Conservation (phyloP, 1,140 invertebrate genomes). For the Tetramorium simillimum region DNA sequence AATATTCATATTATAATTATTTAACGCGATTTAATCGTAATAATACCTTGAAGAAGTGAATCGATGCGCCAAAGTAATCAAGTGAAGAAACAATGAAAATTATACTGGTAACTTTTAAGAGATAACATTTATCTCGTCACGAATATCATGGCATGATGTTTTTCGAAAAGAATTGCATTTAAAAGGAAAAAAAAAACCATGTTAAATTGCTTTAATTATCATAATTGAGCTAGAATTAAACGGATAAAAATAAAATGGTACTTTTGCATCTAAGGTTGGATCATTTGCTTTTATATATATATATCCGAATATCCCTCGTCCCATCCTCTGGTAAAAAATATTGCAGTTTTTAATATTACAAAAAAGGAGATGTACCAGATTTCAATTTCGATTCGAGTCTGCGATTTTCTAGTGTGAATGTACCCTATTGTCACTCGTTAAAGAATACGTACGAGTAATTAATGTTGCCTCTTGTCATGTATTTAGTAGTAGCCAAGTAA, state of each 20-base stretch:
- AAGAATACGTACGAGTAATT: not conserved
- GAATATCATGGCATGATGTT: conserved; percentile 26
- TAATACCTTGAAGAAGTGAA: conserved; percentile 78
- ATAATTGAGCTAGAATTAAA: conserved; percentile 78
- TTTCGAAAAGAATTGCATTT: conserved; percentile 13
- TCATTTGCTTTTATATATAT: conserved; percentile 75
- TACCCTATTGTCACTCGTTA: conserved; percentile 55
- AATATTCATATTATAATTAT: conserved; percentile 37
- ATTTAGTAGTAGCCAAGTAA: not conserved
- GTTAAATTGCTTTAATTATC: conserved; percentile 49
- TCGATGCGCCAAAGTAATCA: conserved; percentile 71
- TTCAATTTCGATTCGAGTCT: conserved; percentile 75
- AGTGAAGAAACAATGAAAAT: conserved; percentile 44
- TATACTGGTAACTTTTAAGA: conserved; percentile 64
- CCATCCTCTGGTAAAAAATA: conserved; percentile 85
- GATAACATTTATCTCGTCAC: conserved; percentile 35
- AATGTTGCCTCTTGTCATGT: not conserved
- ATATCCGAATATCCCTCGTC: conserved; percentile 80
- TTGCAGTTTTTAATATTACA: conserved; percentile 81
- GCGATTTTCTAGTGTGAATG: conserved; percentile 76
- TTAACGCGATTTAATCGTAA: conserved; percentile 52
- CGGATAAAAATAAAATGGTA: conserved; percentile 68
- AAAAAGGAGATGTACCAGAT: conserved; percentile 78
- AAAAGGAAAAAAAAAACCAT: not conserved
- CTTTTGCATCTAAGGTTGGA: conserved; percentile 78